Evolutionary conservation across 64 coral and sea anemone genomes (phyloP).

Genomic region (Dendronephthya gigantea): DNA sequence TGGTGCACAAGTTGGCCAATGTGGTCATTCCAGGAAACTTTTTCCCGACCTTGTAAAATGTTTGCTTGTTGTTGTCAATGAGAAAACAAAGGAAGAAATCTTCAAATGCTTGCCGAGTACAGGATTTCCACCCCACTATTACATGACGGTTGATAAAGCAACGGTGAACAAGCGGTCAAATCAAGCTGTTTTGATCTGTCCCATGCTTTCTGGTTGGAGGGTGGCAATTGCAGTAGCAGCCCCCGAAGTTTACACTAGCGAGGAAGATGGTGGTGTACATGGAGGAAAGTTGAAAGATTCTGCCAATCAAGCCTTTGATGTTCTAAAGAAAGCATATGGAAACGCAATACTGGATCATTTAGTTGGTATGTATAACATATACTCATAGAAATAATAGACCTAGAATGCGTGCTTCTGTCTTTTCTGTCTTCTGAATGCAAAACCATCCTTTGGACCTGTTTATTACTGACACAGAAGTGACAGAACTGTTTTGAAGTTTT

Average conservation of each 20-base stretch:
- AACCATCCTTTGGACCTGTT: no score
- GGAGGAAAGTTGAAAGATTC: background rate
- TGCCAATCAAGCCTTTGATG: background rate
- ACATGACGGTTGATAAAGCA: background rate
- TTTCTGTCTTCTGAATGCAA: no score
- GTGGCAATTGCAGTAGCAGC: background rate
- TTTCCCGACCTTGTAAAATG: slow-evolving; percentile 14
- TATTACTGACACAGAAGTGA: no score
- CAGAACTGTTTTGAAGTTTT: no score
- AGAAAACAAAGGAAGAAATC: background rate
- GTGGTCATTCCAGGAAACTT: background rate
- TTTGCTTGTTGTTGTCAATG: background rate
- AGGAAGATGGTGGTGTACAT: background rate
- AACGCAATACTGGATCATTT: background rate
- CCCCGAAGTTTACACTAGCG: background rate
- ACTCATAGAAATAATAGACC: no score
- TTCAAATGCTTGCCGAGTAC: background rate
- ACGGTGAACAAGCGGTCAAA: slow-evolving; percentile 3
- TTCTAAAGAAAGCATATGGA: background rate
- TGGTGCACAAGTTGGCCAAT: background rate
- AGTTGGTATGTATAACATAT: background rate
- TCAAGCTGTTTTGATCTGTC: background rate
- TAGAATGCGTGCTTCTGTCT: no score
- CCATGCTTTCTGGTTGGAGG: background rate
- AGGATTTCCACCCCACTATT: background rate